Percentiles rank a stretch among this genome's conserved stretches.
These are phyloP conservation scores for Deilephila elpenor DNA, from an alignment of 2,888 invertebrate species.

Conservation along the genomic window DNA sequence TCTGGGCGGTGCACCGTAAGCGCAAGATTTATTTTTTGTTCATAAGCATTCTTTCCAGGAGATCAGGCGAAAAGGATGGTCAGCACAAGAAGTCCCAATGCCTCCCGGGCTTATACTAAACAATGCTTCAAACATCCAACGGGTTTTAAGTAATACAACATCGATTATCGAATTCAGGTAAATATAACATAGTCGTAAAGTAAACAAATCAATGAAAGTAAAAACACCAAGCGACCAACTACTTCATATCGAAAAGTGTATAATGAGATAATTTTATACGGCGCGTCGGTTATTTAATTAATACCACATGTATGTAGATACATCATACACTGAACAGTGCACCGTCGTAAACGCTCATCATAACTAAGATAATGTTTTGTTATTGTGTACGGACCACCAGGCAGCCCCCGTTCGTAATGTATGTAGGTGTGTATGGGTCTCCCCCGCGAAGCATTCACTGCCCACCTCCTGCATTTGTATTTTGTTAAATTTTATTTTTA, in stretches of 20 bases:
- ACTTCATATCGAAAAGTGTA: constrained; percentile 46
- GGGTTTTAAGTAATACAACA: not conserved
- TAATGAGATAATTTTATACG: constrained; percentile 49
- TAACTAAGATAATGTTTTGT: constrained; percentile 70
- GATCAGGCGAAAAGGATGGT: constrained; percentile 58
- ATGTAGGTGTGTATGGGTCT: constrained; percentile 54
- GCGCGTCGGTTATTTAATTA: constrained; percentile 56
- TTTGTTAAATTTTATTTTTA: constrained; percentile 80
- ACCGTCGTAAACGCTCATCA: constrained; percentile 63
- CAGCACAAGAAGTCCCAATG: constrained; percentile 33
- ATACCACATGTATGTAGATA: constrained; percentile 45
- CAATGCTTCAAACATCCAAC: constrained; percentile 36
- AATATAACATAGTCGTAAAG: not conserved
- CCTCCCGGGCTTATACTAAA: constrained; percentile 3
- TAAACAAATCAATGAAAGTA: constrained; percentile 27
- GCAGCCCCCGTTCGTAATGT: constrained; percentile 37
- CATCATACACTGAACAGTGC: constrained; percentile 44
- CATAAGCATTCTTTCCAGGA: constrained; percentile 61
- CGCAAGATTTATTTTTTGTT: constrained; percentile 65
- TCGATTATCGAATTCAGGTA: not conserved
- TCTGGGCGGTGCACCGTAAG: constrained; percentile 62
- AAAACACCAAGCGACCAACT: constrained; percentile 43
- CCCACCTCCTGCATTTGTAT: constrained; percentile 68
- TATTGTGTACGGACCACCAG: constrained; percentile 81
- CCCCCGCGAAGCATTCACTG: constrained; percentile 74